These are phyloP conservation scores for Styela plicata DNA, from an alignment of 23 tunicate genomes.

Conservation along the genomic window DNA sequence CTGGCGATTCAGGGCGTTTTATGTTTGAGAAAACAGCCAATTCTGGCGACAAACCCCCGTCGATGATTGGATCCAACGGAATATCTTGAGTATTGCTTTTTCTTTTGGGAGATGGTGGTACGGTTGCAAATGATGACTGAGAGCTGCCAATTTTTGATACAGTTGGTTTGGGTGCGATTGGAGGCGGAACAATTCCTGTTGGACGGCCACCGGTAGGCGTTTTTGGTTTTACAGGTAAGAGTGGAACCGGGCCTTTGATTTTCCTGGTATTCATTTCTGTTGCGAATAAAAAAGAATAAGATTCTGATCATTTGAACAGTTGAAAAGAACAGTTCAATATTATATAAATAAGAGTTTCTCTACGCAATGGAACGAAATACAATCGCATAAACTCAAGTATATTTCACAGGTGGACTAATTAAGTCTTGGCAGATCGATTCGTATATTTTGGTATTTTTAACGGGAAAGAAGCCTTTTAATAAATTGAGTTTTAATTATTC, in stretches of 20 bases:
- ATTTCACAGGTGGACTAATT: too few species aligned
- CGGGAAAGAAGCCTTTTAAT: too few species aligned
- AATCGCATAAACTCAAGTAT: too few species aligned
- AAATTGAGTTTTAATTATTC: too few species aligned
- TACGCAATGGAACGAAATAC: too few species aligned
- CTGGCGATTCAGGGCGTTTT: constrained; percentile 37
- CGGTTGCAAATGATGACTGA: not conserved
- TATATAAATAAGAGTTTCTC: too few species aligned
- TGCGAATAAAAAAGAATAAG: too few species aligned
- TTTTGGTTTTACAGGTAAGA: not conserved
- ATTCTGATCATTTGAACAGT: too few species aligned
- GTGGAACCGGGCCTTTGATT: constrained; percentile 10
- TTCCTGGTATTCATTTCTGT: too few species aligned
- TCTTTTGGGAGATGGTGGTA: not conserved
- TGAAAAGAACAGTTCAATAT: too few species aligned
- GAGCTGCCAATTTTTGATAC: not conserved
- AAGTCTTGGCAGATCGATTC: too few species aligned
- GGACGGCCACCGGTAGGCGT: constrained; percentile 14
- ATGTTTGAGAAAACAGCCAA: constrained; percentile 23
- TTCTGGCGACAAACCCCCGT: constrained; percentile 2
- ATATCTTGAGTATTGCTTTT: not conserved
- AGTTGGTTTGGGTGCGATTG: constrained; percentile 31
- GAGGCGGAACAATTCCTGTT: constrained; percentile 11
- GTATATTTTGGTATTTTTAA: too few species aligned
- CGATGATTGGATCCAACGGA: not conserved